Percentiles rank a stretch among this genome's conserved stretches.
Conservation (phyloP, 2,113 vertebrate species). For the Callionymus lyra region DNA sequence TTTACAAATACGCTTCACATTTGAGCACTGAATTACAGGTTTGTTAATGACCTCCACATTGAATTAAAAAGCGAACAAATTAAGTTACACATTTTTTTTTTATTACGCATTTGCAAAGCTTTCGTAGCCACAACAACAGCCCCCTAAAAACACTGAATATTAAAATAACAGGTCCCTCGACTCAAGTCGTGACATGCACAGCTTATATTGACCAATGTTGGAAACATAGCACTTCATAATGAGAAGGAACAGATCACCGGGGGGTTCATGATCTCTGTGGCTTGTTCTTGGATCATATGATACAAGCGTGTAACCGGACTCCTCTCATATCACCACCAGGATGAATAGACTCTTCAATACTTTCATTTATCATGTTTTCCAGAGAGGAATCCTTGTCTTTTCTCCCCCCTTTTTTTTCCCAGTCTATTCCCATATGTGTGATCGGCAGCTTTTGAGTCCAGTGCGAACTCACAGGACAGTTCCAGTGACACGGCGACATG, state of each 20-base stretch:
- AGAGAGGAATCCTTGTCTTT: conserved; percentile 21
- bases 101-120: no score
- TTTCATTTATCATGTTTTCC: conserved; percentile 3
- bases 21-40: no score
- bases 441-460: conserved; percentile 13
- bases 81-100: no score
- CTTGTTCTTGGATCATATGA: conserved; percentile 35
- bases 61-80: no score
- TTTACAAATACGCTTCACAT: no score
- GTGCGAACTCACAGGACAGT: conserved; percentile 8
- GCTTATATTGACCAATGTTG: no score
- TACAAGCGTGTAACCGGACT: conserved; percentile 51
- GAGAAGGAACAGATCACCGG: no score
- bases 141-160: neutral
- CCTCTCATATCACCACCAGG: conserved; percentile 22
- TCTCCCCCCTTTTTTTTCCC: neutral
- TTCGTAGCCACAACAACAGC: neutral
- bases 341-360: conserved; percentile 8
- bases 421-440: conserved; percentile 6
- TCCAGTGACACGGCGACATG: conserved; percentile 20
- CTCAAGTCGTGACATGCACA: no score
- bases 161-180: no score
- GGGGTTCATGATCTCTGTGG: no score
- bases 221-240: no score
- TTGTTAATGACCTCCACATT: no score